phyloP scores from a whole-genome alignment of 2,888 invertebrate genomes.

The Heliothis peltigera region DNA sequence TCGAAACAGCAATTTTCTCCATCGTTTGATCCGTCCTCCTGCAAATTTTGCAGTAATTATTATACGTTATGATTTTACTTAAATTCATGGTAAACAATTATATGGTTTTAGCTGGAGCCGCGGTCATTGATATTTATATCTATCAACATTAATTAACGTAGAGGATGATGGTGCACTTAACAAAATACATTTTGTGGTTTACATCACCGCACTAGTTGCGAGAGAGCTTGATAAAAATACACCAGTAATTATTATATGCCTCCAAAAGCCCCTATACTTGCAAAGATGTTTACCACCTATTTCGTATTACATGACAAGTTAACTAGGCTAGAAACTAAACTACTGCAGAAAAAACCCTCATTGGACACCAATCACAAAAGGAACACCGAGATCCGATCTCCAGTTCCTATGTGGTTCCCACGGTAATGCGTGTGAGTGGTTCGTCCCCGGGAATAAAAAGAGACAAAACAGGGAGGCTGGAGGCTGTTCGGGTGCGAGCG shows the following conservation, averaged over 20 bases:
- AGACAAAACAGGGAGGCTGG: conserved; percentile 73
- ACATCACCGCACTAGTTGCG: not conserved
- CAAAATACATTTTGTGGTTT: conserved; percentile 4
- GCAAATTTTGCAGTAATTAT: too few species aligned
- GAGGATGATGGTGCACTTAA: not conserved
- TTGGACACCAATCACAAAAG: conserved; percentile 44
- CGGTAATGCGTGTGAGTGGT: conserved; percentile 69
- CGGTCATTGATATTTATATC: not conserved
- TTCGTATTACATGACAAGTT: conserved; percentile 14
- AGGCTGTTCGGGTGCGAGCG: conserved; percentile 82
- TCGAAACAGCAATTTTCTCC: too few species aligned
- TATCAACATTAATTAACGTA: not conserved
- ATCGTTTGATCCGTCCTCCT: too few species aligned
- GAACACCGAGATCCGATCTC: conserved; percentile 55
- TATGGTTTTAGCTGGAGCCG: not conserved
- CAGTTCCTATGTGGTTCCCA: conserved; percentile 64
- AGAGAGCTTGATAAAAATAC: too few species aligned
- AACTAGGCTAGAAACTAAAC: conserved; percentile 13
- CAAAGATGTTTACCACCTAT: not conserved
- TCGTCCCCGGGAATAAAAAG: conserved; percentile 76
- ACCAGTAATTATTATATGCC: too few species aligned
- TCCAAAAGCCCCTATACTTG: too few species aligned
- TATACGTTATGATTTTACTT: not conserved
- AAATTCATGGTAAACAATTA: not conserved
- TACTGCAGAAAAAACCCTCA: conserved; percentile 22